A percentile compares a stretch with the other conserved stretches of the same genome.
phyloP scores from a whole-genome alignment of 2,113 vertebrate species.

The Tretioscincus oriximinensis region DNA sequence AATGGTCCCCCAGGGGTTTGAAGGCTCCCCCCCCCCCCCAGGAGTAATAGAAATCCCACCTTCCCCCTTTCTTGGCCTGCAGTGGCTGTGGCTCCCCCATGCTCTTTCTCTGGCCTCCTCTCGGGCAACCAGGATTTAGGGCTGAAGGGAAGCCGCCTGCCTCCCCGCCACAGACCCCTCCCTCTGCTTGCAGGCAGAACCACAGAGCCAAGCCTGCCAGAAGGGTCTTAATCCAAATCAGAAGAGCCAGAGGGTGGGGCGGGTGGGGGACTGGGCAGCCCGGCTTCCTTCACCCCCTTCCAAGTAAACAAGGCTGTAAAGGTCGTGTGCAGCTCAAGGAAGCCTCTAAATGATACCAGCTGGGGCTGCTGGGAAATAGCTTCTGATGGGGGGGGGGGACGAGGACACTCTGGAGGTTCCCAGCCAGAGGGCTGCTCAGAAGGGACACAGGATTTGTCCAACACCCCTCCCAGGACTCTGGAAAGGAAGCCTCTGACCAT shows the following conservation, averaged over 20 bases:
- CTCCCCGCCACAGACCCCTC: not conserved
- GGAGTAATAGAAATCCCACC: too few relatives aligned
- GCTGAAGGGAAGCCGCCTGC: constrained; percentile 8
- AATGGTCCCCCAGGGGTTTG: too few relatives aligned
- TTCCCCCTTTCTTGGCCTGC: constrained; percentile 47
- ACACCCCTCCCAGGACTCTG: constrained; percentile 39
- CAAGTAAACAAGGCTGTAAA: constrained; percentile 69
- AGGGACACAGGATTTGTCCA: constrained; percentile 60
- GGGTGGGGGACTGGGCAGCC: not conserved
- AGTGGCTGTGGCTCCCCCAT: constrained; percentile 38
- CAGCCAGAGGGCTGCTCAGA: constrained; percentile 37
- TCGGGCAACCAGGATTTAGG: constrained; percentile 29
- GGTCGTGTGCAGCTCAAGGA: constrained; percentile 63
- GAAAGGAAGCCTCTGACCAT: not conserved
- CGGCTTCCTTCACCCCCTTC: constrained; percentile 49
- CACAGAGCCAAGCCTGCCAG: constrained; percentile 45
- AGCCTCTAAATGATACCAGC: constrained; percentile 69
- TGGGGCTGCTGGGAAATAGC: constrained; percentile 61
- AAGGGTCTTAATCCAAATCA: constrained; percentile 40
- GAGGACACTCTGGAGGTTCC: constrained; percentile 34
- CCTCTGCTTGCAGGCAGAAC: constrained; percentile 44
- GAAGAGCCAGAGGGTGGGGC: constrained; percentile 39
- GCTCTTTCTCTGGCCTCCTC: constrained; percentile 21
- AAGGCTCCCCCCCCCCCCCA: too few relatives aligned
- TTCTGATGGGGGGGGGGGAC: constrained; percentile 45